phyloP scores from a whole-genome alignment of 2,113 vertebrate species.

The Halichoeres trimaculatus region DNA sequence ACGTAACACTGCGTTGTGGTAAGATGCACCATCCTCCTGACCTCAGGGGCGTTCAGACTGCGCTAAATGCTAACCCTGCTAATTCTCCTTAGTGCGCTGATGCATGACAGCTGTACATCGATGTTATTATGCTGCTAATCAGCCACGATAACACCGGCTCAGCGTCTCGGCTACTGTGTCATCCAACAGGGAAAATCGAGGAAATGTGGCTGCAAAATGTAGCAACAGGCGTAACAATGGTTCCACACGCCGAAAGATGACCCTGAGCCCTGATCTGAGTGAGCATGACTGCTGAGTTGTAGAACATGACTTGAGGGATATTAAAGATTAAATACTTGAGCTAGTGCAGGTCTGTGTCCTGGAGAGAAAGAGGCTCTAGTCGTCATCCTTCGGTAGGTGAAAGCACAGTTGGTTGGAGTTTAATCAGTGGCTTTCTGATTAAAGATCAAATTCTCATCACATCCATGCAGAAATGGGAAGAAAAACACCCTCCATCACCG shows the following conservation, averaged over 20 bases:
- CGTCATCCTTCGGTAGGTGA: slow-evolving; percentile 83
- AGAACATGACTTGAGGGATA: slow-evolving; percentile 46
- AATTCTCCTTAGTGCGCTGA: slow-evolving; percentile 46
- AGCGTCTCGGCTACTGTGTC: slow-evolving; percentile 58
- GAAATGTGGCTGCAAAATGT: slow-evolving; percentile 76
- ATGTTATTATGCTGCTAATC: slow-evolving; percentile 49
- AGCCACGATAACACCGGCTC: slow-evolving; percentile 31
- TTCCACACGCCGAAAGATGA: slow-evolving; percentile 85
- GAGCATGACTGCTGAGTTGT: slow-evolving; percentile 50
- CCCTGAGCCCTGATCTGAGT: slow-evolving; percentile 66
- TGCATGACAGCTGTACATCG: slow-evolving; percentile 46
- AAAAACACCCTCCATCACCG: slow-evolving; percentile 83
- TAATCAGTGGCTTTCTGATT: slow-evolving; percentile 86
- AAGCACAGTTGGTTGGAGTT: slow-evolving; percentile 82
- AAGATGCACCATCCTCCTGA: slow-evolving; percentile 14
- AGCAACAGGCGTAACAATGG: slow-evolving; percentile 77
- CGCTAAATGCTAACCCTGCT: slow-evolving; percentile 27
- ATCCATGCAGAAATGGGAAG: slow-evolving; percentile 86
- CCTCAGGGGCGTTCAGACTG: slow-evolving; percentile 26
- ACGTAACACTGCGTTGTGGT: slow-evolving; percentile 13
- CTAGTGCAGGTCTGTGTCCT: slow-evolving; percentile 35
- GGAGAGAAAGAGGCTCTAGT: slow-evolving; percentile 65
- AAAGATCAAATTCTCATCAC: slow-evolving; percentile 84
- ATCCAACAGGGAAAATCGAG: slow-evolving; percentile 76
- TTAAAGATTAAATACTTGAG: slow-evolving; percentile 37